Percentiles rank a stretch among this genome's conserved stretches.
These are phyloP conservation scores for Erpornis zantholeuca DNA, from an alignment of 2,113 vertebrate species.

Conservation along the genomic window DNA sequence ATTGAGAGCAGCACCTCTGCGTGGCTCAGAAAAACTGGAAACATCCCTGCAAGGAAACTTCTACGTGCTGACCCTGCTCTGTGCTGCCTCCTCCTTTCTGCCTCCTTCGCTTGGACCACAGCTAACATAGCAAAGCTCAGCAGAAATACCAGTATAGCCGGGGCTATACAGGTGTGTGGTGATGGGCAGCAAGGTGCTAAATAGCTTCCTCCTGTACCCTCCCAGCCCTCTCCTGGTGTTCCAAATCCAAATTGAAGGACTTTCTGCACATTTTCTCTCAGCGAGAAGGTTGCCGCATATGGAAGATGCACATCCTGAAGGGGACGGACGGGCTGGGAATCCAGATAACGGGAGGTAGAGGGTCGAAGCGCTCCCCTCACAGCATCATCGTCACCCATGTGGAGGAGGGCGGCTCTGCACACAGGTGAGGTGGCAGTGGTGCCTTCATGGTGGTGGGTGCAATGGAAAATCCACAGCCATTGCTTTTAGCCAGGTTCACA, in stretches of 20 bases:
- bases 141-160: background rate
- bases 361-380: slow-evolving; percentile 90
- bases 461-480: background rate
- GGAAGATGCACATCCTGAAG: slow-evolving; percentile 98
- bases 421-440: slow-evolving; percentile 79
- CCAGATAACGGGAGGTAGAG: slow-evolving; percentile 93
- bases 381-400: slow-evolving; percentile 91
- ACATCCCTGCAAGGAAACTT: background rate
- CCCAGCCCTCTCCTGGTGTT: background rate
- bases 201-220: background rate
- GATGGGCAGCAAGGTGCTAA: slow-evolving; percentile 4
- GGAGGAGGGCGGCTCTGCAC: slow-evolving; percentile 88
- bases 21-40: background rate
- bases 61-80: background rate
- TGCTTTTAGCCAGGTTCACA: background rate
- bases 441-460: background rate
- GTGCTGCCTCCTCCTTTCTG: slow-evolving; percentile 26
- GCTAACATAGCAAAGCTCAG: slow-evolving; percentile 3
- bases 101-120: slow-evolving; percentile 36
- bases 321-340: slow-evolving; percentile 90
- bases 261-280: slow-evolving; percentile 71
- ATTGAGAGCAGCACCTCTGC: background rate
- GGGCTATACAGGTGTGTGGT: background rate
- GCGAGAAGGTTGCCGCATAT: slow-evolving; percentile 89
- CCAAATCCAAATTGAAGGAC: slow-evolving; percentile 43